Evolutionary conservation across 2,888 invertebrate species (phyloP), one percentile per base, ranked within the genome.

Genomic region (Ptilodon capucinus): DNA sequence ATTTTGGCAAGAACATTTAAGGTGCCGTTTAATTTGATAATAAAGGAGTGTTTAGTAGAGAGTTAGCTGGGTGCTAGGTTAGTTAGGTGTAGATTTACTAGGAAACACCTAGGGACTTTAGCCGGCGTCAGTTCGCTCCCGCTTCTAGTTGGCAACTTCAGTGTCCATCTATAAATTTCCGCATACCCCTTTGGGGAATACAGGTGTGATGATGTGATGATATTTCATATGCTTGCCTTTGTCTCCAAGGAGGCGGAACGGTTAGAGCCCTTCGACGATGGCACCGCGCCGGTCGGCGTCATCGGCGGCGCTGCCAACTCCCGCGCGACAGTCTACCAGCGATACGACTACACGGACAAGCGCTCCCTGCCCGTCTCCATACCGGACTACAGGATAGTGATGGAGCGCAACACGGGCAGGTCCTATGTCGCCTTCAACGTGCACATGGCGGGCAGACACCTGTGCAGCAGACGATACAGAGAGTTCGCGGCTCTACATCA

Each of bases 391-490:
- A 96, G 97, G 72, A 95, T 96, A 55, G 93, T 97, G 55, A 86
- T 88, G 88, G 97, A 97, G 79, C 92, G 96, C 63, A 94, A 94
- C 76, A 96, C 95, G 63, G 97, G 97, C 9, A 97, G 99, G 71
- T 95, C 97, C 64, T 99, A 95, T 90, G 98, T 98, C 65, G 98
- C 95, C 8, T 99, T 97, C 90, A 99, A 99, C 81, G 98, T 99
- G 57, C 98, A 99, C 86, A 99, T 99, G 99, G 99, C 99, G 5
- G 99, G 99, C 0, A 92, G 99, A 28, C 99, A 99, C 81, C 92
- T 99, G 44, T 99, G 99, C 87, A 99, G 99, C 42, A 92, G 99
- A 42, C 93, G 99, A 32, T 99, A 99, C 84, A 93, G 98, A 52
- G 99, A 99, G 91, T 99, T 99, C 84, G 94, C 97, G 7, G 95